A percentile compares a stretch with the other conserved stretches of the same genome.
Conservation (phyloP, 2,797 vertebrate genomes). For the Arnoldichthys spilopterus region DNA sequence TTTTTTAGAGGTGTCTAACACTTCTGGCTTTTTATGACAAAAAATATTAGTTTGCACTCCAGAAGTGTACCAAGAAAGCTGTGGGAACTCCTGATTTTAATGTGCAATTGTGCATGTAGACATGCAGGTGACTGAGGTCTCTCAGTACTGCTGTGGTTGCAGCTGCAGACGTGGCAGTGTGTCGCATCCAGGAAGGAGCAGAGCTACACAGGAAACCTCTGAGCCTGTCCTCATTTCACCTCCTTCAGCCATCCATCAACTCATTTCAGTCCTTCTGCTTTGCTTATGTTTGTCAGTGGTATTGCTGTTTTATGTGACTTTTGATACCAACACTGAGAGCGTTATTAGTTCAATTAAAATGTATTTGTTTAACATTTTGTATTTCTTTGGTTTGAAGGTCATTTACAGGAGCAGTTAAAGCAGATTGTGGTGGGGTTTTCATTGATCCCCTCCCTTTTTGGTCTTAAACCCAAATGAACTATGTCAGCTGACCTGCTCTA, state of each 20-base stretch:
- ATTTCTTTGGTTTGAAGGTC: conserved; percentile 7
- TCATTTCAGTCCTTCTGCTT: conserved; percentile 32
- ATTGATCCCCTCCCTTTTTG: not conserved
- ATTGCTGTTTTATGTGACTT: not conserved
- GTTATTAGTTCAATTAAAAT: not conserved
- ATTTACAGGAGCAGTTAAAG: conserved; percentile 9
- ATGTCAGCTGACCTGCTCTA: not conserved
- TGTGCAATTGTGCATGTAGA: conserved; percentile 15
- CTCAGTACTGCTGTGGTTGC: conserved; percentile 37
- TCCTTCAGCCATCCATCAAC: conserved; percentile 33
- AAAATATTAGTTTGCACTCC: too few species aligned
- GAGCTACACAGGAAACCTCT: conserved; percentile 49
- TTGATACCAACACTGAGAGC: not conserved
- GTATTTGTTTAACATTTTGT: not conserved
- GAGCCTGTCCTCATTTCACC: conserved; percentile 57
- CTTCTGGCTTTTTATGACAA: too few species aligned
- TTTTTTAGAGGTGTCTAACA: not conserved
- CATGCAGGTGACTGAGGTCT: conserved; percentile 46
- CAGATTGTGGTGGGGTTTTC: not conserved
- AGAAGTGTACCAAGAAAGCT: not conserved
- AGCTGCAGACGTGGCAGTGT: conserved; percentile 59
- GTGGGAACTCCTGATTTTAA: not conserved
- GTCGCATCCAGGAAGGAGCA: conserved; percentile 53
- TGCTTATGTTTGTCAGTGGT: not conserved
- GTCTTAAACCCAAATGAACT: not conserved